phyloP scores from a whole-genome alignment of 2,113 vertebrate species.

The Gallinago jamesoni region DNA sequence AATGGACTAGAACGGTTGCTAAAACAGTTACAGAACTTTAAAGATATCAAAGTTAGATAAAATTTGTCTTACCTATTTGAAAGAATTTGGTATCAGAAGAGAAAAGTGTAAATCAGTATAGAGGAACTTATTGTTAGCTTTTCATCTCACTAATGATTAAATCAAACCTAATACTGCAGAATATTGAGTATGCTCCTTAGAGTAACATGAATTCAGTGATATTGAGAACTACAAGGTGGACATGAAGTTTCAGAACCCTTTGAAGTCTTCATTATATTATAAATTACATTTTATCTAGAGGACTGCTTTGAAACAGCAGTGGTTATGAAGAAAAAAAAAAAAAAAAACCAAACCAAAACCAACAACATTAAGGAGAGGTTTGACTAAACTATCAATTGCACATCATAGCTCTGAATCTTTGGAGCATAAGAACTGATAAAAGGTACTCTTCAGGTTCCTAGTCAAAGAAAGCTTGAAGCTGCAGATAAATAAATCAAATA shows the following conservation, averaged over 20 bases:
- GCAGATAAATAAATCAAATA: neutral
- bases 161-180: neutral
- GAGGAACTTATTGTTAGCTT: neutral
- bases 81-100: neutral
- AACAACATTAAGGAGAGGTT: neutral
- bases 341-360: neutral
- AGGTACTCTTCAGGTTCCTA: neutral
- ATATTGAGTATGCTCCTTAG: neutral
- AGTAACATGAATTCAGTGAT: neutral
- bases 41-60: neutral
- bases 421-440: neutral
- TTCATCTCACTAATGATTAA: neutral
- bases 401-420: neutral
- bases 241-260: neutral
- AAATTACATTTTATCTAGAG: neutral
- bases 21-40: neutral
- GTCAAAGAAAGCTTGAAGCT: neutral
- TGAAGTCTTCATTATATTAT: neutral
- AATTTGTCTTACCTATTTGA: neutral
- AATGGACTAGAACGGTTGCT: neutral
- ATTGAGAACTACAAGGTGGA: neutral
- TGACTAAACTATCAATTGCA: neutral
- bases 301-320: neutral
- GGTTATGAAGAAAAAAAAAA: neutral
- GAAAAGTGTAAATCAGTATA: neutral